Conservation (phyloP, 2,888 invertebrate genomes). For the Dryocosmus kuriphilus region DNA sequence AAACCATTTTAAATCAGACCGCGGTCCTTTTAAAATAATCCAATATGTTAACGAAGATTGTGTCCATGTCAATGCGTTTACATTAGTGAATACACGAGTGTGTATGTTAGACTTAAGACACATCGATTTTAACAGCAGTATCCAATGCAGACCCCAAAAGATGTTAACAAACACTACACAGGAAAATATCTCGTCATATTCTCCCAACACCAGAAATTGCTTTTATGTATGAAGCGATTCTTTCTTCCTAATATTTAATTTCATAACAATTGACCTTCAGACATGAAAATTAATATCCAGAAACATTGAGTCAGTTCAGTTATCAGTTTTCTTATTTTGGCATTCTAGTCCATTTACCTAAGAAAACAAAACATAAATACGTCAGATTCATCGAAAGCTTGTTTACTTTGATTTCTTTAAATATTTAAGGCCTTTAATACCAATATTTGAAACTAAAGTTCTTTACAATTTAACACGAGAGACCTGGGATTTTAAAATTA, state of each 20-base stretch:
- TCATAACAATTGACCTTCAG: background rate
- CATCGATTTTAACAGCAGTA: slow-evolving; percentile 50
- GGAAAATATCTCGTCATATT: background rate
- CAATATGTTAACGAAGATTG: slow-evolving; percentile 56
- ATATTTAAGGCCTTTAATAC: background rate
- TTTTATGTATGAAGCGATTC: background rate
- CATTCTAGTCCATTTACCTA: slow-evolving; percentile 10
- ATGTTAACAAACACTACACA: slow-evolving; percentile 17
- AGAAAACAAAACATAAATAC: background rate
- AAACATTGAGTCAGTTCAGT: slow-evolving; percentile 2
- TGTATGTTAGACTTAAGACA: slow-evolving; percentile 67
- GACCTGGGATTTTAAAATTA: background rate
- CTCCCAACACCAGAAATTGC: background rate
- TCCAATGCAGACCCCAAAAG: slow-evolving; percentile 8
- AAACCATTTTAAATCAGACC: no score
- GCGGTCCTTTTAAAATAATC: no score
- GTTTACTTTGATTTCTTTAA: background rate
- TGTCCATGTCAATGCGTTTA: slow-evolving; percentile 66
- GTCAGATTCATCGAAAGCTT: background rate
- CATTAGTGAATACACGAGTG: slow-evolving; percentile 67
- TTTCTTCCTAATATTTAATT: background rate
- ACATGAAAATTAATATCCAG: background rate
- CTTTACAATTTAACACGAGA: background rate
- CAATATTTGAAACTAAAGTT: no score
- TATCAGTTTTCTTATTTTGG: slow-evolving; percentile 12